These are phyloP conservation scores for Notodonta ziczac DNA, from an alignment of 2,888 invertebrate genomes.

Conservation along the genomic window DNA sequence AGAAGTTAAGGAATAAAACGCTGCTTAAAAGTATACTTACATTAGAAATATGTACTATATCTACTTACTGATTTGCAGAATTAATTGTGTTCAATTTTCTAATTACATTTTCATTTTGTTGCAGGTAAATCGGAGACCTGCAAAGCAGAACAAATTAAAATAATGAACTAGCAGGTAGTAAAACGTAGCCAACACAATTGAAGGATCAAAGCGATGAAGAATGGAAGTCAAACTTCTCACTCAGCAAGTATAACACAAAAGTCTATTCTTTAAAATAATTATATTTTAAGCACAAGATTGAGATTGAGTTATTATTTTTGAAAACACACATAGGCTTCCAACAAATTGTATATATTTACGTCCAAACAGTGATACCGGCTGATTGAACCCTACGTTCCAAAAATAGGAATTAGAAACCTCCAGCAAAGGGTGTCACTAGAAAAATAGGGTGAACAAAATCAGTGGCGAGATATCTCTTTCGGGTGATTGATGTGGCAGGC, in stretches of 20 bases:
- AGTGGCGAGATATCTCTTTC: constrained; percentile 50
- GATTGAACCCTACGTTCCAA: constrained; percentile 10
- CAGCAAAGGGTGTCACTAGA: constrained; percentile 24
- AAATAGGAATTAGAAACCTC: constrained; percentile 18
- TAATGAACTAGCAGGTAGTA: too few species aligned
- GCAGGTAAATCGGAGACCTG: constrained; percentile 33
- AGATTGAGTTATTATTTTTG: too few species aligned
- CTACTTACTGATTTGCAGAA: too few species aligned
- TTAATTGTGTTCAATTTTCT: neutral
- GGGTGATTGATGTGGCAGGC: constrained; percentile 64
- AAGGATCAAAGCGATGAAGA: neutral
- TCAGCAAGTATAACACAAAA: too few species aligned
- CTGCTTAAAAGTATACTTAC: constrained; percentile 1
- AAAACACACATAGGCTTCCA: neutral
- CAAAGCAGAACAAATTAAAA: too few species aligned
- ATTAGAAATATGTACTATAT: too few species aligned
- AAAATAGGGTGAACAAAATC: constrained; percentile 58
- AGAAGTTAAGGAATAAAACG: neutral
- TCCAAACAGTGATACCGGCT: neutral
- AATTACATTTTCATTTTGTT: constrained; percentile 29
- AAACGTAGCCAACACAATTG: neutral
- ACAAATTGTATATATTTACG: neutral
- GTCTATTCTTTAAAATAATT: too few species aligned
- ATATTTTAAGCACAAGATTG: too few species aligned
- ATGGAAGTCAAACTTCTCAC: too few species aligned